These are phyloP conservation scores for Eilema sororculum DNA, from an alignment of 2,888 invertebrate species.

Conservation along the genomic window DNA sequence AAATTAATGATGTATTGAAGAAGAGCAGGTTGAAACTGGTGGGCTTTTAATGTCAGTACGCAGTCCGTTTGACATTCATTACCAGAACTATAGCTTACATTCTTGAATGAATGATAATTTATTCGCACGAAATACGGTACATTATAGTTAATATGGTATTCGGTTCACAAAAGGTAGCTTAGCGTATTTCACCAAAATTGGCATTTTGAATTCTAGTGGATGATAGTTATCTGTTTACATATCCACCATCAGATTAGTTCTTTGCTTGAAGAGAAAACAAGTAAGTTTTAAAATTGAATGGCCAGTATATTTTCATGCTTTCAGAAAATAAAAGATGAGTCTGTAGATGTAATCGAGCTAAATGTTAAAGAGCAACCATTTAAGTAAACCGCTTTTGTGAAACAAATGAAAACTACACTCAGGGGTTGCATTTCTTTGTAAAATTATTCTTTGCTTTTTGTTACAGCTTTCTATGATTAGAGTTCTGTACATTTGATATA, in stretches of 20 bases:
- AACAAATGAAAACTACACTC: conserved; percentile 79
- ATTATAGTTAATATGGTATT: no score
- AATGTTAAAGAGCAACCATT: conserved; percentile 76
- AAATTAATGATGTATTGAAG: no score
- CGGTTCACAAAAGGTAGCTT: no score
- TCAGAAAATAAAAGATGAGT: conserved; percentile 61
- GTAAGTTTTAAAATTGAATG: conserved; percentile 2
- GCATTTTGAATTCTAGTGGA: no score
- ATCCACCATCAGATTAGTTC: neutral
- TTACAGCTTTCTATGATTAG: conserved; percentile 34
- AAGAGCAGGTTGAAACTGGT: no score
- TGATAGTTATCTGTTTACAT: neutral
- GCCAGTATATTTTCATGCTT: conserved; percentile 53
- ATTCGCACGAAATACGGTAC: no score
- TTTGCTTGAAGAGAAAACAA: neutral
- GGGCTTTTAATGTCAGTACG: no score
- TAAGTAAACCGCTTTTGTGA: conserved; percentile 78
- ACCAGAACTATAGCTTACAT: no score
- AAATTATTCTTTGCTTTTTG: conserved; percentile 63
- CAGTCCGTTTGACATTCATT: no score
- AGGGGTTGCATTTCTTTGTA: conserved; percentile 62
- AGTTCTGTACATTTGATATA: neutral
- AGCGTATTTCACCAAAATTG: no score
- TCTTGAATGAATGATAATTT: no score
- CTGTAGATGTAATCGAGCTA: conserved; percentile 74